These are phyloP conservation scores for Limosa lapponica DNA, from an alignment of 2,797 vertebrate species.

Conservation along the genomic window DNA sequence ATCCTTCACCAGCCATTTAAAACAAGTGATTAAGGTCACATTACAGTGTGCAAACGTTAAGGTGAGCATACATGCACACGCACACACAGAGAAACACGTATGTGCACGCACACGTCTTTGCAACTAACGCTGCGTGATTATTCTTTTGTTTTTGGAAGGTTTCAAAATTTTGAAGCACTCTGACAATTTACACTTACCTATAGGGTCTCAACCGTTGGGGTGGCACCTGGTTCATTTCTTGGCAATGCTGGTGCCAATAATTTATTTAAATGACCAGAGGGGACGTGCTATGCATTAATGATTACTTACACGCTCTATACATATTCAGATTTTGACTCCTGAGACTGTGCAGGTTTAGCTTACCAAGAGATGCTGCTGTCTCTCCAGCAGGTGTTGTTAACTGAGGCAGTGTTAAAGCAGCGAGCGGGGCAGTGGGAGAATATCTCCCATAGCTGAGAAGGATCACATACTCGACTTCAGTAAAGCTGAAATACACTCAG, in stretches of 20 bases:
- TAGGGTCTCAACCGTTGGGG: neutral
- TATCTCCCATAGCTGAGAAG: neutral
- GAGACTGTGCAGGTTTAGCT: neutral
- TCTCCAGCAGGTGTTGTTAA: conserved; percentile 16
- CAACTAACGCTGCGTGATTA: accelerated
- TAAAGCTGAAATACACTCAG: neutral
- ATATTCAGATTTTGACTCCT: conserved; percentile 45
- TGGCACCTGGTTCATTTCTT: neutral
- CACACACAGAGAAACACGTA: neutral
- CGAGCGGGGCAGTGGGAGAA: neutral
- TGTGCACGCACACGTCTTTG: accelerated
- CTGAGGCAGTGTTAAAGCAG: neutral
- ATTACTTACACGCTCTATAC: neutral
- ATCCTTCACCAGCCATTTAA: neutral
- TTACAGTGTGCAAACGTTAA: neutral
- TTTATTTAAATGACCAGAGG: conserved; percentile 42
- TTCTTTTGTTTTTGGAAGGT: neutral
- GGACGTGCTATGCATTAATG: neutral
- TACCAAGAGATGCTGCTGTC: neutral
- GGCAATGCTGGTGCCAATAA: neutral
- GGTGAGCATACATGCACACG: accelerated
- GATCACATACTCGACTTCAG: neutral
- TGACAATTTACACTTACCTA: neutral
- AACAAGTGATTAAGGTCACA: neutral
- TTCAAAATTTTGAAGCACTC: neutral